These are phyloP conservation scores for Pentalonia nigronervosa DNA, from an alignment of 1,140 invertebrate species.

Conservation along the genomic window DNA sequence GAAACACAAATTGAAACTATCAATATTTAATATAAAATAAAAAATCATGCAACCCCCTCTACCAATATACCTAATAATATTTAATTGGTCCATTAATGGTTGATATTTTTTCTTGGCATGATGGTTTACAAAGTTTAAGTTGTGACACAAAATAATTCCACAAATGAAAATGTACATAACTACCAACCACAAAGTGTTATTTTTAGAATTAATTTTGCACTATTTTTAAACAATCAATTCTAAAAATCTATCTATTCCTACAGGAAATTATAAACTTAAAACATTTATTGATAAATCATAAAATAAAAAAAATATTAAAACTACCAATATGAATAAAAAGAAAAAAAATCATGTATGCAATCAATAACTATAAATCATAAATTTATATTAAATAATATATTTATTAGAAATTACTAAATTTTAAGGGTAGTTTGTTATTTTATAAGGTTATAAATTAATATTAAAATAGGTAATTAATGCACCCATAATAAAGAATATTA, in stretches of 20 bases:
- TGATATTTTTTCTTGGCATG: background rate
- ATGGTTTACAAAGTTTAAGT: background rate
- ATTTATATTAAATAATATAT: background rate
- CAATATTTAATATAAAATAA: too few species aligned
- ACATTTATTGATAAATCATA: background rate
- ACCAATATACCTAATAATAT: background rate
- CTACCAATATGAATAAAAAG: too few species aligned
- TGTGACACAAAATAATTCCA: too few species aligned
- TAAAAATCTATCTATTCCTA: background rate
- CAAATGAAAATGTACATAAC: too few species aligned
- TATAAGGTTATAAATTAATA: background rate
- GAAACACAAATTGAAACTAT: background rate
- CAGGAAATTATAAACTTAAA: background rate
- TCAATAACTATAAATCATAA: too few species aligned
- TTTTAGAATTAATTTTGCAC: background rate
- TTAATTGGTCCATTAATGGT: background rate
- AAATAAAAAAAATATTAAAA: too few species aligned
- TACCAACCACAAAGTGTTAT: background rate
- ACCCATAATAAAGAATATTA: background rate
- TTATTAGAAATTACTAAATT: background rate
- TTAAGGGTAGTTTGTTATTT: background rate
- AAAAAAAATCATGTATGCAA: too few species aligned
- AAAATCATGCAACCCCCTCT: background rate
- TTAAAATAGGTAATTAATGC: background rate
- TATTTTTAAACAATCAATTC: background rate